These are phyloP conservation scores for Rutpela maculata DNA, from an alignment of 2,888 invertebrate genomes.

Conservation along the genomic window DNA sequence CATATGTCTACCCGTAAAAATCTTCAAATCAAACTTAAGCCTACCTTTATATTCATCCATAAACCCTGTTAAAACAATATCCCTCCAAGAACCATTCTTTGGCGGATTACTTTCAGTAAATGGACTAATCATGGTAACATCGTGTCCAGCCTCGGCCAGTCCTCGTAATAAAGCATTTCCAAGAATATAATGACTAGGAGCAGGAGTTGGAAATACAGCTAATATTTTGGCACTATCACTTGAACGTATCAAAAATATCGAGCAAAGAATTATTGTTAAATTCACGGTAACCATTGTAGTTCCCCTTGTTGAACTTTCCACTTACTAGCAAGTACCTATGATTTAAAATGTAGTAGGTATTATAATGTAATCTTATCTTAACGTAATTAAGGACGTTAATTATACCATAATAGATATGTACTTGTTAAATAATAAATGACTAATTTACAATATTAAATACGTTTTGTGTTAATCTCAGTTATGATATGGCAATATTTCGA, in stretches of 20 bases:
- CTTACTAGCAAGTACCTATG: too few relatives aligned
- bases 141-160: slow-evolving; percentile 61
- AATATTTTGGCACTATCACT: slow-evolving; percentile 53
- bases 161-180: slow-evolving; percentile 59
- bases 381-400: too few relatives aligned
- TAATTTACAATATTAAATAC: too few relatives aligned
- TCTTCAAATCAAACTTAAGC: not conserved
- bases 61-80: slow-evolving; percentile 69
- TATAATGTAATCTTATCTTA: too few relatives aligned
- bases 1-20: not conserved
- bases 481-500: too few relatives aligned
- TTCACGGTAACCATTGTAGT: not conserved
- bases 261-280: not conserved
- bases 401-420: too few relatives aligned
- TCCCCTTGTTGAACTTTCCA: too few relatives aligned
- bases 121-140: slow-evolving; percentile 62
- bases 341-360: too few relatives aligned
- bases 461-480: too few relatives aligned
- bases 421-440: too few relatives aligned
- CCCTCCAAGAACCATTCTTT: slow-evolving; percentile 22
- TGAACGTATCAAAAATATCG: not conserved
- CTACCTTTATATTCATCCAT: slow-evolving; percentile 7
- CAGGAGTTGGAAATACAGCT: slow-evolving; percentile 56
- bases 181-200: slow-evolving; percentile 59
- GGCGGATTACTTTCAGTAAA: slow-evolving; percentile 57